Evolutionary conservation across 2,797 vertebrate species (phyloP).

Genomic region (Nasua narica): DNA sequence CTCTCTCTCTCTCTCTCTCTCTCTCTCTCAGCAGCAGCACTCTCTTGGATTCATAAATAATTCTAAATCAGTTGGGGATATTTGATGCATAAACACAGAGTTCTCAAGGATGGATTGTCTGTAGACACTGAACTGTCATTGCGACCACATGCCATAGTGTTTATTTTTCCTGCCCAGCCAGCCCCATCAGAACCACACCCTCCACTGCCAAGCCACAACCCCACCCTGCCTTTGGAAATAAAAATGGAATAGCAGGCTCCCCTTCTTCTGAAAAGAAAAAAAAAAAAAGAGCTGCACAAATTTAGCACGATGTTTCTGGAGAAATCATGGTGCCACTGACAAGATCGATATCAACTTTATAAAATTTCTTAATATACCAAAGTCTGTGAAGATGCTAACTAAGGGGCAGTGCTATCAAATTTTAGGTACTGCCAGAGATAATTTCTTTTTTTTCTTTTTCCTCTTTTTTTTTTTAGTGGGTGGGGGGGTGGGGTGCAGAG

Average conservation of each 20-base stretch:
- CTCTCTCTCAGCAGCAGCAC: neutral
- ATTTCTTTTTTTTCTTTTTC: neutral
- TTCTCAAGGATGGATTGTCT: constrained; percentile 44
- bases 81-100: constrained; percentile 51
- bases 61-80: constrained; percentile 44
- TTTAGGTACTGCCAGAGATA: constrained; percentile 20
- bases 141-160: constrained; percentile 58
- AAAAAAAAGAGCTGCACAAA: neutral
- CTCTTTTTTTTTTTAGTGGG: too few species aligned
- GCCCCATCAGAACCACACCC: constrained; percentile 64
- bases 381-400: constrained; percentile 63
- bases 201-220: constrained; percentile 69
- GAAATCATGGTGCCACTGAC: neutral
- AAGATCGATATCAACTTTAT: constrained; percentile 55
- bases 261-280: neutral
- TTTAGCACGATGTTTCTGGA: constrained; percentile 11
- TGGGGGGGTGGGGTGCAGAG: too few species aligned
- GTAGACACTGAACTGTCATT: constrained; percentile 49
- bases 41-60: neutral
- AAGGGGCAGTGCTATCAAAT: neutral
- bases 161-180: constrained; percentile 55
- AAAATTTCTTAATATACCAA: constrained; percentile 64
- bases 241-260: constrained; percentile 43
- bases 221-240: constrained; percentile 65
- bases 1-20: neutral